phyloP scores from a whole-genome alignment of 2,888 invertebrate genomes.

The Liopterus haemorrhoidalis region DNA sequence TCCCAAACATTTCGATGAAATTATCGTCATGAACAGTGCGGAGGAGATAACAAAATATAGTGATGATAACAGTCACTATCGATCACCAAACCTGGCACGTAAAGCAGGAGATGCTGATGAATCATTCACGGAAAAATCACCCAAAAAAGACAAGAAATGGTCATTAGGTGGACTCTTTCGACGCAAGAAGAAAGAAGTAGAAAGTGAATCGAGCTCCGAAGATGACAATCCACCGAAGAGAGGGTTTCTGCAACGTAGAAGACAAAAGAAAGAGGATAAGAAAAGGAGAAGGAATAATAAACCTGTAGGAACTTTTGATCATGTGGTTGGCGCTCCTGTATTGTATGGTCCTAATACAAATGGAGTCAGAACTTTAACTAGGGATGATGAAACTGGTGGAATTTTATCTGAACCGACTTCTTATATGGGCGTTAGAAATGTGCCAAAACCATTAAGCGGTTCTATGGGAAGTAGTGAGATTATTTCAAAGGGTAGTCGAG shows the following conservation, averaged over 20 bases:
- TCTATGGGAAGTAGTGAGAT: slow-evolving; percentile 40
- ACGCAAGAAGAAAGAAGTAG: slow-evolving; percentile 65
- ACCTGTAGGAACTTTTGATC: slow-evolving; percentile 58
- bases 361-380: slow-evolving; percentile 26
- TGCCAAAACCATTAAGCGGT: slow-evolving; percentile 35
- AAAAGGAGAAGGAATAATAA: slow-evolving; percentile 51
- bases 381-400: slow-evolving; percentile 47
- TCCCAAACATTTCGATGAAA: slow-evolving; percentile 37
- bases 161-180: slow-evolving; percentile 73
- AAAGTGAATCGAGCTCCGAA: slow-evolving; percentile 52
- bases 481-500: slow-evolving; percentile 40
- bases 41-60: slow-evolving; percentile 36
- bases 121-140: slow-evolving; percentile 29
- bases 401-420: slow-evolving; percentile 56
- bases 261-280: slow-evolving; percentile 44
- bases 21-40: slow-evolving; percentile 41
- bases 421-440: slow-evolving; percentile 44
- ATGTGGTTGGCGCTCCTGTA: slow-evolving; percentile 52
- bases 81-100: slow-evolving; percentile 38
- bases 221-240: slow-evolving; percentile 44
- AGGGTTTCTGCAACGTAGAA: slow-evolving; percentile 43
- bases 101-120: slow-evolving; percentile 41
- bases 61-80: slow-evolving; percentile 27
- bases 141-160: slow-evolving; percentile 67
- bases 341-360: slow-evolving; percentile 40